Percentiles rank a stretch among this genome's conserved stretches.
Evolutionary conservation across 2,113 vertebrate genomes (phyloP).

Genomic region (Helogale parvula): DNA sequence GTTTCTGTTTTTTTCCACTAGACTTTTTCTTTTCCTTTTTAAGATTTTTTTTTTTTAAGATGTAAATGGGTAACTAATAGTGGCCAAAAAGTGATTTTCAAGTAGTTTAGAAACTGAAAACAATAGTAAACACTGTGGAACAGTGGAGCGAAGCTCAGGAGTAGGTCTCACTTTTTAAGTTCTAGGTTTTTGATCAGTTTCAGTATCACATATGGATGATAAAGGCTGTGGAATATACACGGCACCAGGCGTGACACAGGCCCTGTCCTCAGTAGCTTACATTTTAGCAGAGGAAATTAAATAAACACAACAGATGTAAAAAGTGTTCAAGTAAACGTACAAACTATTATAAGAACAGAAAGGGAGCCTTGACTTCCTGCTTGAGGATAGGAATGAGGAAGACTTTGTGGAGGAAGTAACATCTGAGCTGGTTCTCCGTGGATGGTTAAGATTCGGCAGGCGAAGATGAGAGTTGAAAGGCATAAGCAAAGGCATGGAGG

Average conservation of each 20-base stretch:
- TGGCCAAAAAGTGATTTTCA: conserved; percentile 12
- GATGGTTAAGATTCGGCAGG: conserved; percentile 37
- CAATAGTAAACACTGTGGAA: background rate
- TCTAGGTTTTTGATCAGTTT: conserved; percentile 3
- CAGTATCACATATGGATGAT: conserved; percentile 32
- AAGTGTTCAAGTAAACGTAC: background rate
- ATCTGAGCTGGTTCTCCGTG: conserved; percentile 33
- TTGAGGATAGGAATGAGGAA: background rate
- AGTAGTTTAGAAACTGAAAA: conserved; percentile 30
- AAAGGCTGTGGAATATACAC: background rate
- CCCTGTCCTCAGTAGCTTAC: background rate
- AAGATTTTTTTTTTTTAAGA: conserved; percentile 42
- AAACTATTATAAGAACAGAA: conserved; percentile 5
- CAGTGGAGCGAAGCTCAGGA: background rate
- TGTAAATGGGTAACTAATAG: background rate
- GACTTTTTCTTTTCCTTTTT: background rate
- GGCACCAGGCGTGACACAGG: background rate
- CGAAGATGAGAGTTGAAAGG: conserved; percentile 2
- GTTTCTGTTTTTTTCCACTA: background rate
- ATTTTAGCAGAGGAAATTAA: conserved; percentile 39
- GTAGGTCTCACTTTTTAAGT: conserved; percentile 22
- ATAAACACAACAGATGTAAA: conserved; percentile 41
- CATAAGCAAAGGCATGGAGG: background rate
- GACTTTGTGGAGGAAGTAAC: background rate
- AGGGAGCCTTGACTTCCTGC: background rate